phyloP scores from a whole-genome alignment of 2,797 vertebrate genomes.

The Hipposideros larvatus region DNA sequence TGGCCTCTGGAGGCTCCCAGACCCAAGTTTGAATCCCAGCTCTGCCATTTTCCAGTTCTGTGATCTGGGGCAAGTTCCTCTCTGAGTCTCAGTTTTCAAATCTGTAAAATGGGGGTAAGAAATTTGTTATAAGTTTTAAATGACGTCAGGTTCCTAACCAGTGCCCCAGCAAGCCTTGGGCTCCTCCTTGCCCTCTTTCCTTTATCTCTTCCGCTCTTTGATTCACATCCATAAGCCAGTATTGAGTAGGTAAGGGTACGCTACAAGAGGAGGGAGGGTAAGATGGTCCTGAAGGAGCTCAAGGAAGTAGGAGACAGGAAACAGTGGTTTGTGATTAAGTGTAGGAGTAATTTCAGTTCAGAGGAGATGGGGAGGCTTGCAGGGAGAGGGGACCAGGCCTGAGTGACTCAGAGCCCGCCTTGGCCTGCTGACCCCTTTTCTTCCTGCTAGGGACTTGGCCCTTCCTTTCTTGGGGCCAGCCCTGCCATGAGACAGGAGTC shows the following conservation, averaged over 20 bases:
- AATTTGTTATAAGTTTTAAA: neutral
- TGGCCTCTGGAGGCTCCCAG: neutral
- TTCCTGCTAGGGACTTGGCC: constrained; percentile 57
- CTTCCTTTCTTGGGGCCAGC: constrained; percentile 43
- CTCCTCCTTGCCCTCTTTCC: neutral
- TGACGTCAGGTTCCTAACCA: neutral
- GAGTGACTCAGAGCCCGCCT: constrained; percentile 52
- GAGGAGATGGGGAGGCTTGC: constrained; percentile 15
- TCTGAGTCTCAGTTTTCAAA: constrained; percentile 17
- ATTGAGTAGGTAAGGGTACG: neutral
- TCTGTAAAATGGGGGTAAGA: constrained; percentile 51
- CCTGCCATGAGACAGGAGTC: constrained; percentile 29
- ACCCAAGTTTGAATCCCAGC: neutral
- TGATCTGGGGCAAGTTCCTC: neutral
- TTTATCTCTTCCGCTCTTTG: neutral
- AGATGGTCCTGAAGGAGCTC: neutral
- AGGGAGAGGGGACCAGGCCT: neutral
- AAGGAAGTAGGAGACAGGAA: neutral
- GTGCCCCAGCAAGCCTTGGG: neutral
- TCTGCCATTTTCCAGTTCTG: neutral
- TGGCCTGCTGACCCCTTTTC: constrained; percentile 70
- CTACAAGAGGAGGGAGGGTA: no score
- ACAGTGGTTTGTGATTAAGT: constrained; percentile 67
- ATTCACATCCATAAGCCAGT: neutral
- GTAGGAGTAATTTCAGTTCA: constrained; percentile 63